phyloP scores from a whole-genome alignment of 2,113 vertebrate species.

The Scophthalmus maximus region DNA sequence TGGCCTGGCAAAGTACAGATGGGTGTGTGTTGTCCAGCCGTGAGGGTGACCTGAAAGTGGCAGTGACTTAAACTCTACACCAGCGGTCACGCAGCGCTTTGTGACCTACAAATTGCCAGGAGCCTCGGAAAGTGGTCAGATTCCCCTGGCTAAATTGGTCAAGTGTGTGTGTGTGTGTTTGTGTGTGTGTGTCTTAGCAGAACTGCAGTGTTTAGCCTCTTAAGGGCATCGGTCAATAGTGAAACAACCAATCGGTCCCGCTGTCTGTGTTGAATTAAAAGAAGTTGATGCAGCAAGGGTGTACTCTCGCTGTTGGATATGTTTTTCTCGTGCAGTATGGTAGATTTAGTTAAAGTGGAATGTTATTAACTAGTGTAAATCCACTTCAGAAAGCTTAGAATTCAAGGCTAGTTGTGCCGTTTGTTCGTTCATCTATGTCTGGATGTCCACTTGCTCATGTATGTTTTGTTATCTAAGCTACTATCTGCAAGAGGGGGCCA shows the following conservation, averaged over 20 bases:
- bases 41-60: constrained; percentile 58
- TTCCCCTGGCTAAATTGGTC: constrained; percentile 66
- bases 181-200: constrained; percentile 16
- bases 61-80: constrained; percentile 70
- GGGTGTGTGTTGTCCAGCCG: constrained; percentile 45
- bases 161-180: constrained; percentile 35
- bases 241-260: not conserved
- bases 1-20: constrained; percentile 1
- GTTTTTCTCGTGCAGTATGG: not conserved
- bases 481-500: constrained; percentile 44
- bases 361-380: not conserved
- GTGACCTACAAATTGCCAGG: constrained; percentile 79
- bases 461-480: constrained; percentile 56
- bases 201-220: constrained; percentile 35
- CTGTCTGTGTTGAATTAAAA: constrained; percentile 23
- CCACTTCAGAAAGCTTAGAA: constrained; percentile 10
- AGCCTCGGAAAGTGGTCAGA: constrained; percentile 76
- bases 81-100: constrained; percentile 72
- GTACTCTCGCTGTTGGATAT: not conserved
- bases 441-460: constrained; percentile 38
- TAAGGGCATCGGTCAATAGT: constrained; percentile 22
- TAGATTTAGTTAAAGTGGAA: constrained; percentile 1
- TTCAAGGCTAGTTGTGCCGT: constrained; percentile 14
- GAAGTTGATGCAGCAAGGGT: not conserved
- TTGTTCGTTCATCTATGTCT: constrained; percentile 42